phyloP scores from a whole-genome alignment of 2,888 invertebrate genomes.

The Tipula unca region DNA sequence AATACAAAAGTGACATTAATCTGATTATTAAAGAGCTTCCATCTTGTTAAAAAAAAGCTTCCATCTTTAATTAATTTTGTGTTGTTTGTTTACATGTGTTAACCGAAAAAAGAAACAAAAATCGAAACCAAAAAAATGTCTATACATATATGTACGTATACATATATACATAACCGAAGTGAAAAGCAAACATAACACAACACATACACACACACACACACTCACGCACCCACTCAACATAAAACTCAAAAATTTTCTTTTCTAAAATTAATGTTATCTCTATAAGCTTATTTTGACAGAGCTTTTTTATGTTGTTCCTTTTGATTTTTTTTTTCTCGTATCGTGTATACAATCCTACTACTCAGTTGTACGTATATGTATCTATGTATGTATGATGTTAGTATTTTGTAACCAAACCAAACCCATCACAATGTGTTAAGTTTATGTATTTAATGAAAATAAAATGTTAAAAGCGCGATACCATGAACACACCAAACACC shows the following conservation, averaged over 20 bases:
- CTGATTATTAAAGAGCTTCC: neutral
- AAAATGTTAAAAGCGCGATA: constrained; percentile 8
- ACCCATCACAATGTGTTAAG: neutral
- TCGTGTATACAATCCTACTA: neutral
- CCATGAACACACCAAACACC: constrained; percentile 9
- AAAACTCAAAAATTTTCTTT: neutral
- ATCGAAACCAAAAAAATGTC: neutral
- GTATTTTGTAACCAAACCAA: neutral
- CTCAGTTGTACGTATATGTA: neutral
- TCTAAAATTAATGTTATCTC: neutral
- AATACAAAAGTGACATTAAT: neutral
- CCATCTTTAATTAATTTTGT: neutral
- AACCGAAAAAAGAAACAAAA: neutral
- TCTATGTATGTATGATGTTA: neutral
- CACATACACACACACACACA: neutral
- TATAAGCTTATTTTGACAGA: constrained; percentile 8
- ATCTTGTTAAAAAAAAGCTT: neutral
- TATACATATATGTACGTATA: neutral
- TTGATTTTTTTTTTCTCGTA: neutral
- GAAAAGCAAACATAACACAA: neutral
- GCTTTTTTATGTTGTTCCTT: neutral
- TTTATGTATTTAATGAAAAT: neutral
- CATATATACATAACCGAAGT: too few species aligned
- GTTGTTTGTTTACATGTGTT: neutral
- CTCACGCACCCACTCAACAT: neutral